Percentiles rank a stretch among this genome's conserved stretches.
These are phyloP conservation scores for Sepioteuthis lessoniana DNA, from an alignment of 2,888 invertebrate species.

Conservation along the genomic window DNA sequence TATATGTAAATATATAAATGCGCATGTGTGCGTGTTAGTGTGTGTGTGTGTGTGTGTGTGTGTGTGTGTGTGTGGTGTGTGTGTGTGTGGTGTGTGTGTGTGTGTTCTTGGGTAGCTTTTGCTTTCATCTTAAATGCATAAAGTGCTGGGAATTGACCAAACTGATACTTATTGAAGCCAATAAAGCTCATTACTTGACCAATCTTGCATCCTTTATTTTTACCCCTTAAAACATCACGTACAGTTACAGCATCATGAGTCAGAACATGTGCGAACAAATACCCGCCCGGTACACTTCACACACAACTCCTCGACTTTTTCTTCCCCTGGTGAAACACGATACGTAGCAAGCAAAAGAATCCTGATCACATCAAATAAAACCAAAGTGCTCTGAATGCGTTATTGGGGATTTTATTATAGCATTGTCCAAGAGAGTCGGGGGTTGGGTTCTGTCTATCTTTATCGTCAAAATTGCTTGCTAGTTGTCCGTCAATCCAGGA, in stretches of 20 bases:
- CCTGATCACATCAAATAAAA: slow-evolving; percentile 33
- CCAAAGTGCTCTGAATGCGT: not conserved
- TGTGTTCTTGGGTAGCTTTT: not conserved
- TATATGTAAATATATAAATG: no score
- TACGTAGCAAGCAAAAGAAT: not conserved
- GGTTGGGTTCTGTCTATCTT: not conserved
- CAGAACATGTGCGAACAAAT: not conserved
- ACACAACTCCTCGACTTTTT: not conserved
- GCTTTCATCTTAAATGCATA: not conserved
- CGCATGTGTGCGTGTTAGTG: no score
- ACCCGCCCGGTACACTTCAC: not conserved
- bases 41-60: not conserved
- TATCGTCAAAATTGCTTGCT: not conserved
- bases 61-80: not conserved
- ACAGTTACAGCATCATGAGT: slow-evolving; percentile 18
- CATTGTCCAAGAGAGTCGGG: not conserved
- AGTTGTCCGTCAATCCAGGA: not conserved
- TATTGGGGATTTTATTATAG: slow-evolving; percentile 10
- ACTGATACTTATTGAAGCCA: slow-evolving; percentile 18
- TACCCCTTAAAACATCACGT: not conserved
- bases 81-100: no score
- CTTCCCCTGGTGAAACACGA: not conserved
- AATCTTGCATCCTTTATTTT: not conserved
- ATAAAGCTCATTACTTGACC: slow-evolving; percentile 14
- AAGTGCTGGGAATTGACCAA: not conserved